These are phyloP conservation scores for Triplophysa yarkandensis DNA, from an alignment of 2,797 vertebrate species.

Conservation along the genomic window DNA sequence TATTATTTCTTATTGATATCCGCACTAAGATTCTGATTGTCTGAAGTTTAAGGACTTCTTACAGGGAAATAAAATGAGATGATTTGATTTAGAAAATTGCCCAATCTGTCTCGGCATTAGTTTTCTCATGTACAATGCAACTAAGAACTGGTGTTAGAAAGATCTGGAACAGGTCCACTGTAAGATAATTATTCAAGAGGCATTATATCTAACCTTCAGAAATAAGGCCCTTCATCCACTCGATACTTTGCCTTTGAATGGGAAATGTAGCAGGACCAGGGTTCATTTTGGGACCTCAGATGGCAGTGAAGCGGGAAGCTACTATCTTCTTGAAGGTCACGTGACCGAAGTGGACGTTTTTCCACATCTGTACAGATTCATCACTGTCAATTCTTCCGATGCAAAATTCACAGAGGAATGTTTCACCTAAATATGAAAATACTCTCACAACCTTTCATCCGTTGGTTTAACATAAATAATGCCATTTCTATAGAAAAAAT, in stretches of 20 bases:
- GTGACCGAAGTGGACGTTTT: background rate
- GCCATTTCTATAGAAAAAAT: too few species aligned
- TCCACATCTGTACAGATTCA: background rate
- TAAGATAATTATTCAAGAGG: conserved; percentile 49
- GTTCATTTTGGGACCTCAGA: conserved; percentile 30
- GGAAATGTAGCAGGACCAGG: conserved; percentile 35
- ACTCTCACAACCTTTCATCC: too few species aligned
- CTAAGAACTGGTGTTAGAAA: conserved; percentile 10
- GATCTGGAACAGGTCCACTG: conserved; percentile 12
- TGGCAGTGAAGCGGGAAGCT: conserved; percentile 35
- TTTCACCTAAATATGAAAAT: too few species aligned
- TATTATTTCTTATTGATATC: too few species aligned
- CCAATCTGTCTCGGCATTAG: background rate
- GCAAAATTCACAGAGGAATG: background rate
- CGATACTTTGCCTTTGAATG: conserved; percentile 19
- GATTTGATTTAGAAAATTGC: conserved; percentile 9
- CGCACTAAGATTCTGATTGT: too few species aligned
- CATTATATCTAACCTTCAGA: conserved; percentile 57
- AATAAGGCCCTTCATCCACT: conserved; percentile 50
- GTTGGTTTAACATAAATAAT: too few species aligned
- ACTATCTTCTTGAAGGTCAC: conserved; percentile 45
- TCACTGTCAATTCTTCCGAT: conserved; percentile 2
- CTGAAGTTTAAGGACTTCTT: background rate
- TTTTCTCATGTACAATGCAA: conserved; percentile 16
- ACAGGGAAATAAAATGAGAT: background rate